Evolutionary conservation across 1,140 invertebrate genomes (phyloP).

Genomic region (Diploscapter pachys): DNA sequence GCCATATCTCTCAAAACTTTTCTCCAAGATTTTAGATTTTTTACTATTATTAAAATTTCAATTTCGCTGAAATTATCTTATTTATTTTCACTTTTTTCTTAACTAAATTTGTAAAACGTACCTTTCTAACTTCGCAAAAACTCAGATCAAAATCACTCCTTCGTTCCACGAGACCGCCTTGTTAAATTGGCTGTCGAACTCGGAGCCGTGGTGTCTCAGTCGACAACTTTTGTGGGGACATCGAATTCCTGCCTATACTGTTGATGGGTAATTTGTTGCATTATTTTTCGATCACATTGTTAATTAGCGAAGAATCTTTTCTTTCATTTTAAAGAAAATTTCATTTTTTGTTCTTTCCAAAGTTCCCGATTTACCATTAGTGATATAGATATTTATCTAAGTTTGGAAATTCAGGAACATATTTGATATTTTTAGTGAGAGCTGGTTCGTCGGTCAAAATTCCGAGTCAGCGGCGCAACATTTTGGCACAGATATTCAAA

Average conservation of each 20-base stretch:
- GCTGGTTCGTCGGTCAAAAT: slow-evolving; percentile 40
- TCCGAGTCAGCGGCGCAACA: slow-evolving; percentile 30
- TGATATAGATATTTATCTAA: neutral
- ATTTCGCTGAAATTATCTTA: neutral
- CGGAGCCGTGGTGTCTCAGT: slow-evolving; percentile 64
- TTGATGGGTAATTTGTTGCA: neutral
- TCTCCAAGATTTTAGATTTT: neutral
- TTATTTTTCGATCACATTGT: too few relatives aligned
- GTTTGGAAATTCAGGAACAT: too few relatives aligned
- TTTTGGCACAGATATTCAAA: slow-evolving; percentile 7
- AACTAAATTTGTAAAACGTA: too few relatives aligned
- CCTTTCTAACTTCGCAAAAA: too few relatives aligned
- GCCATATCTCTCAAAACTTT: too few relatives aligned
- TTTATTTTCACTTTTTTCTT: too few relatives aligned
- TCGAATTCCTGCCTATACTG: slow-evolving; percentile 81
- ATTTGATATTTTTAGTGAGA: neutral
- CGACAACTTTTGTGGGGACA: slow-evolving; percentile 99
- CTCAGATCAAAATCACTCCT: slow-evolving; percentile 84
- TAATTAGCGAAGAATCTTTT: too few relatives aligned
- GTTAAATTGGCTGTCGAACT: slow-evolving; percentile 89
- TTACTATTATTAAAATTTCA: neutral
- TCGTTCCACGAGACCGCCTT: slow-evolving; percentile 85
- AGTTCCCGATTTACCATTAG: neutral
- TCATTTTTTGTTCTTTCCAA: neutral
- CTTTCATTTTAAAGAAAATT: neutral